A percentile compares a stretch with the other conserved stretches of the same genome.
Conservation (phyloP, 2,888 invertebrate species). For the Podotricha telesiphe region DNA sequence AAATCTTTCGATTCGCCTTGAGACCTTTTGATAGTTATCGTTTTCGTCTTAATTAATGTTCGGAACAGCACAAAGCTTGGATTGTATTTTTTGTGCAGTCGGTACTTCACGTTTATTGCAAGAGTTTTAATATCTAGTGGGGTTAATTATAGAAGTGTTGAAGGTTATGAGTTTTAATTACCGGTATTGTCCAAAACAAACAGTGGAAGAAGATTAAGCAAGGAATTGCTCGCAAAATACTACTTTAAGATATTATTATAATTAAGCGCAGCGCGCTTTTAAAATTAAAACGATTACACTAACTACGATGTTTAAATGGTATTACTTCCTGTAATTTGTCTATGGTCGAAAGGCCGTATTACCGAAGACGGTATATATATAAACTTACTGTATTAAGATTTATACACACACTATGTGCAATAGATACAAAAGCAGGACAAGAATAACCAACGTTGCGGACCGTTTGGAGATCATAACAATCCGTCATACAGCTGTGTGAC, state of each 20-base stretch:
- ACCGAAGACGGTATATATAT: background rate
- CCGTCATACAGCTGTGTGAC: conserved; percentile 44
- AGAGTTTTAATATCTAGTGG: conserved; percentile 73
- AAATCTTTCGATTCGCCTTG: conserved; percentile 50
- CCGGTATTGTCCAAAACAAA: conserved; percentile 65
- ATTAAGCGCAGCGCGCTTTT: conserved; percentile 1
- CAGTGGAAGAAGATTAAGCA: conserved; percentile 61
- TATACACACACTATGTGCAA: background rate
- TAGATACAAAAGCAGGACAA: conserved; percentile 30
- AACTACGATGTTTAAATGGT: background rate
- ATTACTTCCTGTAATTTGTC: background rate
- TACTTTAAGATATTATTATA: background rate
- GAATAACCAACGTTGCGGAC: conserved; percentile 38
- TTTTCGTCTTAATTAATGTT: conserved; percentile 77
- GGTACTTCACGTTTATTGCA: conserved; percentile 62
- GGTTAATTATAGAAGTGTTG: conserved; percentile 74
- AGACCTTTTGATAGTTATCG: conserved; percentile 58
- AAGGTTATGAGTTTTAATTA: conserved; percentile 74
- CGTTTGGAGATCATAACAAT: conserved; percentile 31
- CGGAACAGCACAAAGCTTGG: conserved; percentile 72
- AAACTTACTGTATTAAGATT: background rate
- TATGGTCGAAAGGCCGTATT: background rate
- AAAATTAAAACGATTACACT: background rate
- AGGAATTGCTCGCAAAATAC: conserved; percentile 44
- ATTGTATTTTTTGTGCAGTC: conserved; percentile 70